Evolutionary conservation across 1,140 invertebrate species (phyloP), one percentile per base, ranked within the genome.

Genomic region (Brachionus calyciflorus): DNA sequence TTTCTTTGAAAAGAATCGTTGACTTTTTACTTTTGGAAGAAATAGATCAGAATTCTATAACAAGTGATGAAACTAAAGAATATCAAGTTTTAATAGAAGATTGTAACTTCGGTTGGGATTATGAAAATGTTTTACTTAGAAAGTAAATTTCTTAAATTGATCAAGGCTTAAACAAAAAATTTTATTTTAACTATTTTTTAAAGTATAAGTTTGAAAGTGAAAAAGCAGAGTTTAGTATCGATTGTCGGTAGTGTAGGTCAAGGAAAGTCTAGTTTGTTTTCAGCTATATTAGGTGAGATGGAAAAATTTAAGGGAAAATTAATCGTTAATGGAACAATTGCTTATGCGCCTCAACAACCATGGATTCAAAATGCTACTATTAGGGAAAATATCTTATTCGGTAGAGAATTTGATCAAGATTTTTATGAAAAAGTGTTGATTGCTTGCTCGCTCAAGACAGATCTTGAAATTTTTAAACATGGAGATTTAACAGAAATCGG

Each of bases 271-370:
- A 94, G 93, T 33, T 85, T 96, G 1, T 85, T 95, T 33, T 90
- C 91, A 19, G 92, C 93, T 1, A 85, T 93, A 53, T 86, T 95
- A 0, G 93, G 93, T 28, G 92, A 95, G 87, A 94, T 96, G 91
- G 89, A 91, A 73, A 91, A 89, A 85, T 80, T 88, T n/a, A 92
- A 92, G 24, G 75, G 75, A 28, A 85, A 88, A 77, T 91, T 94
- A n/a, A 92, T 92, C 82, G 91, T 91, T n/a, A 87, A 86, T 83
- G 87, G 92, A 49, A 88, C 87, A 37, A 88, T 94, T 69, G 90
- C 90, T 0, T 90, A 89, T 78, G 90, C 89, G 3, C 84, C 88
- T 21, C 90, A 91, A 81, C 87, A 89, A 78, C 85, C 90, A 0
- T 89, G 88, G 87, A 87, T 91, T 33, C 81, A 88, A 48, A 90